Evolutionary conservation across 2,113 vertebrate genomes (phyloP).

Genomic region (Mustela nigripes): DNA sequence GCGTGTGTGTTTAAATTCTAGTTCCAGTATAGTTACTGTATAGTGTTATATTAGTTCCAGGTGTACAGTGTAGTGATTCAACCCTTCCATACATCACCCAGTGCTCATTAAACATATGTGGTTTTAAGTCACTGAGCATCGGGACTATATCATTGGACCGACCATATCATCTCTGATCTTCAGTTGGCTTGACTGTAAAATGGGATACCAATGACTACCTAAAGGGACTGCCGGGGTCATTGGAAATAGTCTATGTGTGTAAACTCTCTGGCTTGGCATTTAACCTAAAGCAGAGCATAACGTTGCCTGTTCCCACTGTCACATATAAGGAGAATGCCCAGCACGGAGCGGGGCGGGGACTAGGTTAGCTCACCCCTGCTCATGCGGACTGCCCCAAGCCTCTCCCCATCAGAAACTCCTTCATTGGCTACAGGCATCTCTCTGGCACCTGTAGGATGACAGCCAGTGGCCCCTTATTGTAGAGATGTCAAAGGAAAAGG

Average conservation of each 20-base stretch:
- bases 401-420: background rate
- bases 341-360: no score
- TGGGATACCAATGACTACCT: background rate
- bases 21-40: background rate
- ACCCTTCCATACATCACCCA: background rate
- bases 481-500: background rate
- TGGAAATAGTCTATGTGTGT: background rate
- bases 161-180: background rate
- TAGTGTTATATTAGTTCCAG: background rate
- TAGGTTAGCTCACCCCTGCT: background rate
- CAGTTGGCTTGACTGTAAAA: background rate
- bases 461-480: background rate
- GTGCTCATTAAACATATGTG: background rate
- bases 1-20: background rate
- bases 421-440: background rate
- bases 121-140: background rate
- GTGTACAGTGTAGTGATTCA: background rate
- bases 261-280: background rate
- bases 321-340: accelerated
- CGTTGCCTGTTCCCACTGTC: accelerated
- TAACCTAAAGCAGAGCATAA: background rate
- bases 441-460: background rate
- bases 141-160: background rate
- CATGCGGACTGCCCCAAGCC: background rate
- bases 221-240: background rate